phyloP scores from a whole-genome alignment of 2,797 vertebrate species.

The Sarcophilus harrisii region DNA sequence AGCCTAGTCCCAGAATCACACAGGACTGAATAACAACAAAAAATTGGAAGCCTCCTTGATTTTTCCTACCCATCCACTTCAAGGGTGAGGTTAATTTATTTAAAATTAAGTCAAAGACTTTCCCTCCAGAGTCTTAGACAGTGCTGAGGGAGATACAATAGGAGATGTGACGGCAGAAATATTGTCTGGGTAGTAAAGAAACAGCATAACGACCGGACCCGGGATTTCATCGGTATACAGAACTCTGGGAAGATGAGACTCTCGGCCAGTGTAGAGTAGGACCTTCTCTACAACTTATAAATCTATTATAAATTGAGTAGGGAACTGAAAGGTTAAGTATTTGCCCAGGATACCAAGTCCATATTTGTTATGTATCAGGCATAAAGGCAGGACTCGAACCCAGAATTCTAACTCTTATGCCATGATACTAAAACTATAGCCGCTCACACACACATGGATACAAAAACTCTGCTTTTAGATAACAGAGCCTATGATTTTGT shows the following conservation, averaged over 20 bases:
- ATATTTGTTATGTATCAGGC: not conserved
- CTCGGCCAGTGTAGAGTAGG: not conserved
- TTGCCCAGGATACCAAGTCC: not conserved
- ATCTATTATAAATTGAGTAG: not conserved
- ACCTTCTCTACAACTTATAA: not conserved
- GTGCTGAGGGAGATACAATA: not conserved
- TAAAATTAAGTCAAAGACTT: not conserved
- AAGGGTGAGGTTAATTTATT: not conserved
- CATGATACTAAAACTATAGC: not conserved
- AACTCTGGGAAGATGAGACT: not conserved
- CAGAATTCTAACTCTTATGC: not conserved
- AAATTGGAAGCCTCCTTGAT: not conserved
- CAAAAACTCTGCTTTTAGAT: not conserved
- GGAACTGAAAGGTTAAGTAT: not conserved
- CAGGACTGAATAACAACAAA: not conserved
- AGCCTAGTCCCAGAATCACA: not conserved
- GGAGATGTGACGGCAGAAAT: slow-evolving; percentile 24
- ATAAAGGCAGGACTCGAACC: not conserved
- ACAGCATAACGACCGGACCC: not conserved
- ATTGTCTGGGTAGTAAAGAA: not conserved
- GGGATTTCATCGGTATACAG: not conserved
- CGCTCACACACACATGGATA: not conserved
- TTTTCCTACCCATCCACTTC: not conserved
- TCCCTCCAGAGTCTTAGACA: slow-evolving; percentile 1
- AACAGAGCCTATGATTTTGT: not conserved